Base-by-base conservation (phyloP, 2,888 invertebrate species). In the Meganola albula region DNA sequence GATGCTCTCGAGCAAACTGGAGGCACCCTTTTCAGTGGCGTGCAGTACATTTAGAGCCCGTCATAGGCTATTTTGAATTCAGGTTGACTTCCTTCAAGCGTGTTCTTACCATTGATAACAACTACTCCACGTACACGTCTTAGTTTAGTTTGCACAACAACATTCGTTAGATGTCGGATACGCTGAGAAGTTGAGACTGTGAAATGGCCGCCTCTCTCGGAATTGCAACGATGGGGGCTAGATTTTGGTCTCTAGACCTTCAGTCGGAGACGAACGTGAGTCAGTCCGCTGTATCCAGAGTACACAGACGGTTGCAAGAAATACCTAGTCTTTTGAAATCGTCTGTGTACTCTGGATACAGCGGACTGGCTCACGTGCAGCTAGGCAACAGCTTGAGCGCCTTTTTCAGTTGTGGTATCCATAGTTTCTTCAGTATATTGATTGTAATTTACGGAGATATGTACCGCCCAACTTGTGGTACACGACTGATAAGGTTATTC, bases 101-200 rank as follows among this genome's bases (percentile, higher is more conserved):
- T 51, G 46, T 26, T 34, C 51, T 40, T 1, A 48, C 48, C 34
- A 50, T 54, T 42, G 43, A 49, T 55, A n/a, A n/a, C n/a, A n/a
- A n/a, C n/a, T n/a, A n/a, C n/a, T n/a, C n/a, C n/a, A n/a, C n/a
- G n/a, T n/a, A n/a, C n/a, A n/a, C n/a, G n/a, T n/a, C n/a, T n/a
- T n/a, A n/a, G n/a, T n/a, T n/a, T n/a, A n/a, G n/a, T n/a, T 9
- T 40, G 34, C 22, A 46, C 27, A 22, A 31, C 28, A 18, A 51
- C 38, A 10, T 31, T 41, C 12, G 36, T 51, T 6, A 47, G 33
- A 12, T 42, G 44, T 1, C 44, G 39, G 44, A 54, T 46, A 27
- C 44, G 40, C 2, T 45, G 32, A n/a, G 34, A 27, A 7, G 37
- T 40, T 24, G 26, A 30, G 16, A 45, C 35, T 12, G 38, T 28